phyloP scores from a whole-genome alignment of 1,140 invertebrate species.

The Mesaphorura yosii region DNA sequence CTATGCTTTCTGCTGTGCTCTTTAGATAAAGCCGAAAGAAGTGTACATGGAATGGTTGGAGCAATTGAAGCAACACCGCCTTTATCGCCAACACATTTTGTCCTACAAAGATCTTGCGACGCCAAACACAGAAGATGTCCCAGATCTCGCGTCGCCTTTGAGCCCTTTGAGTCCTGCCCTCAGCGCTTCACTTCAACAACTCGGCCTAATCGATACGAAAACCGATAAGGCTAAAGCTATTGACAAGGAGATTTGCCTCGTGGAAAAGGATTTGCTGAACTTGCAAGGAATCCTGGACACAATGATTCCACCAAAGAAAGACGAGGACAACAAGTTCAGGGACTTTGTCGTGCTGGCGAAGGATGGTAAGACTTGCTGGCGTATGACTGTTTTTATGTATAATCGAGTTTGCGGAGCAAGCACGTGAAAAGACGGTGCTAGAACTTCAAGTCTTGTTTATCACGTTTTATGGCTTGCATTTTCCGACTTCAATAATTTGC shows the following conservation, averaged over 20 bases:
- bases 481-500: no score
- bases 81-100: conserved; percentile 64
- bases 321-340: conserved; percentile 47
- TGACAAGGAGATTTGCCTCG: conserved; percentile 47
- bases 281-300: conserved; percentile 45
- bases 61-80: conserved; percentile 60
- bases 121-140: conserved; percentile 18
- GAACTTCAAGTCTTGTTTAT: background rate
- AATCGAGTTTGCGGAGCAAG: no score
- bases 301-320: conserved; percentile 33
- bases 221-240: conserved; percentile 32
- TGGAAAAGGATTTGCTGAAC: conserved; percentile 53
- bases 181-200: background rate
- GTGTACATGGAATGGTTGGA: conserved; percentile 62
- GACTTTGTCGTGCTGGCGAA: conserved; percentile 57
- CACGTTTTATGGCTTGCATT: no score
- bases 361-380: conserved; percentile 38
- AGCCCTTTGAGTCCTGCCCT: background rate
- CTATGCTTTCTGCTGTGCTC: no score
- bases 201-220: no score
- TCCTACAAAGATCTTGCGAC: conserved; percentile 39
- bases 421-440: no score
- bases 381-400: no score
- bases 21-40: conserved; percentile 55
- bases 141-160: conserved; percentile 9